A percentile compares a stretch with the other conserved stretches of the same genome.
Conservation (phyloP, 1,140 invertebrate genomes). For the Aphis craccivora region DNA sequence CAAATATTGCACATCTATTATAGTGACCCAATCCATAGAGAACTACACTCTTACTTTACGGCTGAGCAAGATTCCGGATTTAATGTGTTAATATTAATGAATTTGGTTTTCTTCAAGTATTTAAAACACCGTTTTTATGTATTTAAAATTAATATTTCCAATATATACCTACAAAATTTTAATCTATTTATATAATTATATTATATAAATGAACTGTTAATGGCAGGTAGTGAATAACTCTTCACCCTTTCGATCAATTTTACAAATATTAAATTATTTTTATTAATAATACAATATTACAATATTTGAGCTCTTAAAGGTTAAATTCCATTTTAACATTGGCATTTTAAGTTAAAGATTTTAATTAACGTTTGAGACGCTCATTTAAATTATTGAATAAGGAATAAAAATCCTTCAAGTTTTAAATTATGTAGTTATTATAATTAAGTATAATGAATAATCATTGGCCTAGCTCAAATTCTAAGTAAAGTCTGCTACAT, state of each 20-base stretch:
- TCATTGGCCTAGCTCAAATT: background rate
- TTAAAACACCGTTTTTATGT: background rate
- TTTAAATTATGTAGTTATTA: background rate
- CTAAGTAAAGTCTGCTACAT: background rate
- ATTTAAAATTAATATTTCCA: background rate
- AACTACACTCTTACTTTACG: background rate
- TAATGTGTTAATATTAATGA: background rate
- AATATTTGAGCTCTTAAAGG: background rate
- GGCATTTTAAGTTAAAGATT: background rate
- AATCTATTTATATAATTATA: background rate
- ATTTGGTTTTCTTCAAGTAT: background rate
- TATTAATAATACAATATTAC: background rate
- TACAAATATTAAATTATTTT: background rate
- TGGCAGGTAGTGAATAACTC: background rate
- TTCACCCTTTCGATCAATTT: background rate
- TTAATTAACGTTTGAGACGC: slow-evolving; percentile 12
- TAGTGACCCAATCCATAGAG: background rate
- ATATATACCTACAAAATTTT: background rate
- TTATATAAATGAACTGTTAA: background rate
- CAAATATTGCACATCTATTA: background rate
- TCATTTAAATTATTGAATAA: slow-evolving; percentile 12
- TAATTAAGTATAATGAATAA: background rate
- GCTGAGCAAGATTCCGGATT: background rate
- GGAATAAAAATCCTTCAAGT: background rate
- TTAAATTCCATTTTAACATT: background rate